Percentiles rank a stretch among this genome's conserved stretches.
phyloP scores from a whole-genome alignment of 2,888 invertebrate genomes.

The Tachina fera region DNA sequence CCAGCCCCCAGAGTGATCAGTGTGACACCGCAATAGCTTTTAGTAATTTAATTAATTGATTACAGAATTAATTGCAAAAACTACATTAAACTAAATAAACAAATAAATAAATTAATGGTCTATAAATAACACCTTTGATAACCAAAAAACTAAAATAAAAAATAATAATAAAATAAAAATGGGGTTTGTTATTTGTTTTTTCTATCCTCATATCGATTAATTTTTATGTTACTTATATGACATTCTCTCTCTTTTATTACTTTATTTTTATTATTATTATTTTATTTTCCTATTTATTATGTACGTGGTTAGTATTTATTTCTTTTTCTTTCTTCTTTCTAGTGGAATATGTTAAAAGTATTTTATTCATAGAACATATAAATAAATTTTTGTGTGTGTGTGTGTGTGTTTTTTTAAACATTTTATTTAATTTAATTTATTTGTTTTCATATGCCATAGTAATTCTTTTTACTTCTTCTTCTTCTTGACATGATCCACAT shows the following conservation, averaged over 20 bases:
- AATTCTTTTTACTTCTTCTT: background rate
- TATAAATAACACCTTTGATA: background rate
- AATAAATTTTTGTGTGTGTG: background rate
- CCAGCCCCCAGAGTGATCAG: too few species aligned
- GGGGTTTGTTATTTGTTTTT: background rate
- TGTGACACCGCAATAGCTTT: too few species aligned
- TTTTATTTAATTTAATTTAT: conserved; percentile 32
- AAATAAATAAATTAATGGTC: background rate
- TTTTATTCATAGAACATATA: background rate
- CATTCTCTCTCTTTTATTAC: background rate
- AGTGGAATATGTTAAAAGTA: background rate
- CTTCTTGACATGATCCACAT: conserved; percentile 22
- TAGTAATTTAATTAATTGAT: background rate
- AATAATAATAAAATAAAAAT: background rate
- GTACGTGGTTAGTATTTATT: background rate
- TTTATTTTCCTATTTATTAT: too few species aligned
- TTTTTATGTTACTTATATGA: background rate
- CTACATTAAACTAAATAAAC: background rate
- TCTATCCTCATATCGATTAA: background rate
- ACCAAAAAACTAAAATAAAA: too few species aligned
- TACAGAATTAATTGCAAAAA: background rate
- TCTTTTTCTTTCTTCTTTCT: background rate
- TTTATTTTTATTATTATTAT: background rate
- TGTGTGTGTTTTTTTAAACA: background rate
- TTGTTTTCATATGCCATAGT: background rate